Base-by-base conservation (phyloP, 2,888 invertebrate species). In the Acronicta aceris region DNA sequence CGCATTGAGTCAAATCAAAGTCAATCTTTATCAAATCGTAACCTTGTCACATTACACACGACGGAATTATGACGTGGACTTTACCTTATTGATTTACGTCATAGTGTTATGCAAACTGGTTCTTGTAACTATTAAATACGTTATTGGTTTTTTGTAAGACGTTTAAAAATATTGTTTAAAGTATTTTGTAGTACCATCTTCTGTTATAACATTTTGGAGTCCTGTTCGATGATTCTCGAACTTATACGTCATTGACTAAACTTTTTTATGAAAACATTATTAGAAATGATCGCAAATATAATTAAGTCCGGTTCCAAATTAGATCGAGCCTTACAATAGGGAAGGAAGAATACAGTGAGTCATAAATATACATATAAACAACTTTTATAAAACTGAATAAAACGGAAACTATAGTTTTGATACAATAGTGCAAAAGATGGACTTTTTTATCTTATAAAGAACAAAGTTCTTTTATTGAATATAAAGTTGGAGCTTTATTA, bases 1-100 rank as follows among this genome's bases (percentile, higher is more conserved):
- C 58, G 73, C 53, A 70, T 77, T 60, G 66, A 82, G 83, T 85
- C 82, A 82, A 85, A 86, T 85, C 85, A 87, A 86, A 85, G 84
- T 87, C 84, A 80, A 68, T 70, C 58, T 72, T 82, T 87, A 85
- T 85, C 82, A 72, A 66, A 66, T 65, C 63, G 62, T 65, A 73
- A 79, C 82, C 79, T 82, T 82, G 81, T 71, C 73, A 64, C 54
- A 61, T 55, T 62, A 59, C 65, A 66, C 63, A 69, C 59, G 70
- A 64, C 59, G 60, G 51, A 68, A 66, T 73, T 63, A 65, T 79
- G 78, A 78, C 73, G 76, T 75, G 62, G 53, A 61, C 62, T 75
- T 78, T 80, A 65, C 77, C 58, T 65, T 74, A 75, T 57, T 59
- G 51, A 71, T 76, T 79, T 73, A 75, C 75, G 79, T 79, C 81